Conservation (phyloP, 2,113 vertebrate genomes). For the Morone saxatilis region DNA sequence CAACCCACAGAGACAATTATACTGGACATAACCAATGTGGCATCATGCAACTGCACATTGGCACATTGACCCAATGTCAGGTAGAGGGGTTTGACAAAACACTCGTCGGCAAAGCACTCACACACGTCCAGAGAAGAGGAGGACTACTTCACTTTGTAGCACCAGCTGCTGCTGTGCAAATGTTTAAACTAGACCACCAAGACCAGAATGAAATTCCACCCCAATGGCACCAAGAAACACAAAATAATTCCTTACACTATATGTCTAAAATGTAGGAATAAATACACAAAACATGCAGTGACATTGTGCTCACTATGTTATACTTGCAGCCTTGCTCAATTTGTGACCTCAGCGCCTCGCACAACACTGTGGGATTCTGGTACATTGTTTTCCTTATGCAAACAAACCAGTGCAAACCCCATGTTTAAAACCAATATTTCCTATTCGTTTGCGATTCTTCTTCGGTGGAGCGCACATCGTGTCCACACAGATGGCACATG, state of each 20-base stretch:
- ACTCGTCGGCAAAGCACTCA: neutral
- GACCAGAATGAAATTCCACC: neutral
- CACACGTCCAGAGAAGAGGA: neutral
- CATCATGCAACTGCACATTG: constrained; percentile 20
- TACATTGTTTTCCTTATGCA: no score
- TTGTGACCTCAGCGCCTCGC: neutral
- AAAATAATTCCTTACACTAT: neutral
- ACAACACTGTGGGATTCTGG: neutral
- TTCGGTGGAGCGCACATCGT: neutral
- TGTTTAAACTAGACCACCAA: neutral
- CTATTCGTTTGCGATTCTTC: neutral
- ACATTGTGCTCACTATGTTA: neutral
- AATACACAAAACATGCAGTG: neutral
- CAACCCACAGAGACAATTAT: constrained; percentile 22
- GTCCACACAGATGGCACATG: neutral
- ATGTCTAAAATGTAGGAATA: neutral
- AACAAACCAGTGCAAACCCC: neutral
- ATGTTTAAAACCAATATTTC: neutral
- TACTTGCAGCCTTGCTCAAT: neutral
- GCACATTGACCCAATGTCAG: constrained; percentile 33
- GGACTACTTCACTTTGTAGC: neutral
- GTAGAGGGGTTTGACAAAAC: constrained; percentile 5
- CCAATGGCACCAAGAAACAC: neutral
- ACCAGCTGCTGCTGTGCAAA: neutral
- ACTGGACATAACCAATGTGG: constrained; percentile 19